Evolutionary conservation across 64 coral and sea anemone species (phyloP).

Genomic region (Hydrozoanthus tunicans): DNA sequence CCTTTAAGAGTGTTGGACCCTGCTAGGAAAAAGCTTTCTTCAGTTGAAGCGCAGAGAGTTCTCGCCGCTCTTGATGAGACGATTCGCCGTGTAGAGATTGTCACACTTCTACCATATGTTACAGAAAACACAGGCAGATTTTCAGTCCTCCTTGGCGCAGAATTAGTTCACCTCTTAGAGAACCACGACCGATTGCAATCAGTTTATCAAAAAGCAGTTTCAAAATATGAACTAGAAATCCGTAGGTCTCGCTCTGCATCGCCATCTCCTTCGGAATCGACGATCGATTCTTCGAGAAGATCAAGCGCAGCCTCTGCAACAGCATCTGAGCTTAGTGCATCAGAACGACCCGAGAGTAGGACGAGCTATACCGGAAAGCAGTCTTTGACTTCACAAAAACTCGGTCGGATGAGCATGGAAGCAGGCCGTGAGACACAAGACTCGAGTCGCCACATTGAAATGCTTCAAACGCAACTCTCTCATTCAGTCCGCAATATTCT

Average conservation of each 20-base stretch:
- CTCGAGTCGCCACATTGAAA: slow-evolving; percentile 5
- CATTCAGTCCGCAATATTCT: slow-evolving; percentile 83
- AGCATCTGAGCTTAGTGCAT: neutral
- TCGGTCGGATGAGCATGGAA: neutral
- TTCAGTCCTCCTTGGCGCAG: slow-evolving; percentile 83
- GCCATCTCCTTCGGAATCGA: slow-evolving; percentile 7
- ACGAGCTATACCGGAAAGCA: neutral
- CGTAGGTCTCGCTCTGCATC: slow-evolving; percentile 61
- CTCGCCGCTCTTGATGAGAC: slow-evolving; percentile 85
- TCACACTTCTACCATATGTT: slow-evolving; percentile 85
- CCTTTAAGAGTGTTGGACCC: slow-evolving; percentile 96
- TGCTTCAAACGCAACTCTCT: slow-evolving; percentile 59
- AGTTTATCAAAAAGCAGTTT: slow-evolving; percentile 79
- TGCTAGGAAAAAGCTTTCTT: slow-evolving; percentile 91
- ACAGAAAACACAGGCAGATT: slow-evolving; percentile 86
- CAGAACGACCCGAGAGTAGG: neutral
- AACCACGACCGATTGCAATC: slow-evolving; percentile 86
- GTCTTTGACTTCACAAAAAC: neutral
- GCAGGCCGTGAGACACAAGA: slow-evolving; percentile 37
- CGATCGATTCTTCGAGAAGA: slow-evolving; percentile 59
- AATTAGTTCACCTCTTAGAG: slow-evolving; percentile 67
- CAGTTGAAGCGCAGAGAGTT: slow-evolving; percentile 94
- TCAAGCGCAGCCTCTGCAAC: slow-evolving; percentile 54
- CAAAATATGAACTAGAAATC: slow-evolving; percentile 72
- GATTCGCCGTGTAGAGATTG: slow-evolving; percentile 84